Evolutionary conservation across 1,140 invertebrate species (phyloP).

Genomic region (Apis laboriosa): DNA sequence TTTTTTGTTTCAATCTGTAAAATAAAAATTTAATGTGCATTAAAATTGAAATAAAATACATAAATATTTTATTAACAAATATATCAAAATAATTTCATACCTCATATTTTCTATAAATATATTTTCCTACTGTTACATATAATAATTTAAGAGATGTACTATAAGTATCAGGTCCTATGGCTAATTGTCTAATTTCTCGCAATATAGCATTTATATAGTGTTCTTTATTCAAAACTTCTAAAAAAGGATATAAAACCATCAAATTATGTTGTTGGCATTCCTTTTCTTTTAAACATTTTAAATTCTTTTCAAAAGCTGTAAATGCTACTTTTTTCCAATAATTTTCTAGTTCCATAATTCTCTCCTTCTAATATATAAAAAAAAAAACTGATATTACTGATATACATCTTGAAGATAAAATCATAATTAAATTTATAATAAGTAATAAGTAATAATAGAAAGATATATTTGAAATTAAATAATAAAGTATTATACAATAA

Average conservation of each 20-base stretch:
- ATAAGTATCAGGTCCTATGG: conserved; percentile 89
- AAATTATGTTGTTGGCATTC: conserved; percentile 76
- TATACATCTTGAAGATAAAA: too few relatives aligned
- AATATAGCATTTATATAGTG: conserved; percentile 85
- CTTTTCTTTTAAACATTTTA: conserved; percentile 83
- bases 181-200: conserved; percentile 86
- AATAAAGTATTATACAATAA: conserved; percentile 15
- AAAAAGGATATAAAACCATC: conserved; percentile 88
- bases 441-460: neutral
- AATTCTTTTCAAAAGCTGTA: conserved; percentile 85
- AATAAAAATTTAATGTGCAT: neutral
- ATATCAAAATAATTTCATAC: conserved; percentile 53
- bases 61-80: neutral
- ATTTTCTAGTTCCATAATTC: conserved; percentile 83
- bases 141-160: conserved; percentile 86
- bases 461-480: conserved; percentile 12
- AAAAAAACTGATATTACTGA: conserved; percentile 7
- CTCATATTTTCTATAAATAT: conserved; percentile 81
- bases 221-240: conserved; percentile 85
- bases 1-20: conserved; percentile 85
- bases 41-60: neutral
- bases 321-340: conserved; percentile 85
- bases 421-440: neutral
- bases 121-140: conserved; percentile 86
- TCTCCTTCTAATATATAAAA: conserved; percentile 77